Conservation (phyloP, 1,140 invertebrate species). For the Trinorchestia longiramus region DNA sequence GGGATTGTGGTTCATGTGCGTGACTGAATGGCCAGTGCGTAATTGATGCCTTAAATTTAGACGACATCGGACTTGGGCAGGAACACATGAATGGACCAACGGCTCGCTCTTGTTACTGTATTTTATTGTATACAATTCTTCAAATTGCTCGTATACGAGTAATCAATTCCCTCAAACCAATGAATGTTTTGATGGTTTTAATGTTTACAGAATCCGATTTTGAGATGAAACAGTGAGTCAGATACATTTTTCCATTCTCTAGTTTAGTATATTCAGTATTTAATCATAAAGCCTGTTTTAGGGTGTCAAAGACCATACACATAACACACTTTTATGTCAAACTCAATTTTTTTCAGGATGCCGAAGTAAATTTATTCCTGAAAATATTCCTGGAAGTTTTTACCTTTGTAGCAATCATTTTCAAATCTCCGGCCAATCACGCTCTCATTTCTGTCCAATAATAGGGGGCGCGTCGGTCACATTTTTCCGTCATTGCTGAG, state of each 20-base stretch:
- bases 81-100: no score
- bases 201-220: not conserved
- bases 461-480: conserved; percentile 7
- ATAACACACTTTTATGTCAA: not conserved
- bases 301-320: not conserved
- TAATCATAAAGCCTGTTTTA: not conserved
- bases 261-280: not conserved
- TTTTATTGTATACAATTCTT: no score
- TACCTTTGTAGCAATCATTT: not conserved
- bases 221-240: not conserved
- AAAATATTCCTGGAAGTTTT: not conserved
- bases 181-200: no score
- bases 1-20: no score
- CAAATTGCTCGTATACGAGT: no score
- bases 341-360: not conserved
- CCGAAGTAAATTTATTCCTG: not conserved
- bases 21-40: no score
- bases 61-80: no score
- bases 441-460: conserved; percentile 45
- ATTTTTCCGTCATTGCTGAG: conserved; percentile 39
- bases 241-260: not conserved
- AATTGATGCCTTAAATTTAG: no score
- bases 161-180: no score
- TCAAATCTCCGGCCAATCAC: conserved; percentile 49
- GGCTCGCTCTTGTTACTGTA: no score